phyloP scores from a whole-genome alignment of 2,888 invertebrate species.

The Horisme vitalbata region DNA sequence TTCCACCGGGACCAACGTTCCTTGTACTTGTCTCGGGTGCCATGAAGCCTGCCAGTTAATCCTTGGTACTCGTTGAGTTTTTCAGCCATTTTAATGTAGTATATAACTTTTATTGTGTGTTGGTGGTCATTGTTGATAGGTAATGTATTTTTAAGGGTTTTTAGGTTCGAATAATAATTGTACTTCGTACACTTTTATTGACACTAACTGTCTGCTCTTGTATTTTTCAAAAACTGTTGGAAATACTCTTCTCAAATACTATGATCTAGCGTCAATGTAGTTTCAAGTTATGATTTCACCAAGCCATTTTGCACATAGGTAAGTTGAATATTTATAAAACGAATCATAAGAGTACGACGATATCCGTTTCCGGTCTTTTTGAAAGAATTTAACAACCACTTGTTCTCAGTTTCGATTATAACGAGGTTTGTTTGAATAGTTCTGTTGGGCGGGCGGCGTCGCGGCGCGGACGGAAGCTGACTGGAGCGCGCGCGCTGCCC shows the following conservation, averaged over 20 bases:
- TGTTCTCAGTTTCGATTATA: conserved; percentile 16
- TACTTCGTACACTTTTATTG: too few relatives aligned
- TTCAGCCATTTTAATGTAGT: conserved; percentile 84
- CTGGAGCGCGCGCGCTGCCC: conserved; percentile 72
- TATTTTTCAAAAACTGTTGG: too few relatives aligned
- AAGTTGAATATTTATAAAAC: too few relatives aligned
- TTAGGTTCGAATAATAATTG: too few relatives aligned
- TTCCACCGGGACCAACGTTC: conserved; percentile 85
- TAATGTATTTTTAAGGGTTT: too few relatives aligned
- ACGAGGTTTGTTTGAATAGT: conserved; percentile 24
- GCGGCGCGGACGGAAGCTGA: conserved; percentile 49
- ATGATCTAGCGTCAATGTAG: too few relatives aligned
- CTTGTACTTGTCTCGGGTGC: conserved; percentile 84
- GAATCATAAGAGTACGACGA: neutral
- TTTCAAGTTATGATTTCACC: too few relatives aligned
- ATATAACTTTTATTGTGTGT: neutral
- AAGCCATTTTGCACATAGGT: too few relatives aligned
- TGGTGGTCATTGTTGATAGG: too few relatives aligned
- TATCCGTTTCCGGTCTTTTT: neutral
- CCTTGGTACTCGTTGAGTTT: conserved; percentile 92
- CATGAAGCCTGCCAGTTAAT: conserved; percentile 87
- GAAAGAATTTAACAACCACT: conserved; percentile 16
- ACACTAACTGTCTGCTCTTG: too few relatives aligned
- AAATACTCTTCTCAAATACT: too few relatives aligned
- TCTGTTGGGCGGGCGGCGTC: conserved; percentile 37